A percentile compares a stretch with the other conserved stretches of the same genome.
Evolutionary conservation across 2,888 invertebrate genomes (phyloP).

Genomic region (Plebejus anna): DNA sequence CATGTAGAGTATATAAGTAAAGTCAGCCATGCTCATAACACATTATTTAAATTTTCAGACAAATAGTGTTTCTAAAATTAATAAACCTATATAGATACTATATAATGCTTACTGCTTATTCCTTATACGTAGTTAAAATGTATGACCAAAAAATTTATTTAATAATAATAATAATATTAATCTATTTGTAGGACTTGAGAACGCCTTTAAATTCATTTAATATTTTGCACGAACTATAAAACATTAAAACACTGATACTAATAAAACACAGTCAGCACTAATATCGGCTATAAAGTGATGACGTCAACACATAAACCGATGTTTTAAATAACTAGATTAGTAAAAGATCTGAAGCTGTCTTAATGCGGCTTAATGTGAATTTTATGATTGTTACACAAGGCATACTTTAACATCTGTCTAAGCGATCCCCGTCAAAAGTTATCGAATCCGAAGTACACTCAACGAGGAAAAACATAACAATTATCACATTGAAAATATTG

Average conservation of each 20-base stretch:
- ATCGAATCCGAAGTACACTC: constrained; percentile 63
- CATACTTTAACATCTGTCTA: constrained; percentile 72
- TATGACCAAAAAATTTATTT: background rate
- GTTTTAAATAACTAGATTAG: constrained; percentile 77
- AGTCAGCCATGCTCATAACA: background rate
- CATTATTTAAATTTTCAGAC: no score
- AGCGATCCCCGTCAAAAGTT: constrained; percentile 74
- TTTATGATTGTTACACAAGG: constrained; percentile 79
- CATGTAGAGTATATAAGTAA: background rate
- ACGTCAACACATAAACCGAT: constrained; percentile 71
- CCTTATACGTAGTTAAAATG: background rate
- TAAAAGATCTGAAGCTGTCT: constrained; percentile 55
- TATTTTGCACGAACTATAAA: background rate
- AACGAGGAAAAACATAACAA: background rate
- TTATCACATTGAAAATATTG: background rate
- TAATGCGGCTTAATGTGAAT: constrained; percentile 79
- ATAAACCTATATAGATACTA: background rate
- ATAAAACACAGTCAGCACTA: constrained; percentile 71
- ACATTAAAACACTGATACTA: constrained; percentile 44
- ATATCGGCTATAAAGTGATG: constrained; percentile 73
- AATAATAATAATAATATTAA: background rate
- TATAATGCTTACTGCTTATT: background rate
- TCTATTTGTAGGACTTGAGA: background rate
- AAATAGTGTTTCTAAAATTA: background rate
- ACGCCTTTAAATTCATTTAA: background rate